These are phyloP conservation scores for Pteropus rufus DNA, from an alignment of 2,797 vertebrate genomes.

Conservation along the genomic window DNA sequence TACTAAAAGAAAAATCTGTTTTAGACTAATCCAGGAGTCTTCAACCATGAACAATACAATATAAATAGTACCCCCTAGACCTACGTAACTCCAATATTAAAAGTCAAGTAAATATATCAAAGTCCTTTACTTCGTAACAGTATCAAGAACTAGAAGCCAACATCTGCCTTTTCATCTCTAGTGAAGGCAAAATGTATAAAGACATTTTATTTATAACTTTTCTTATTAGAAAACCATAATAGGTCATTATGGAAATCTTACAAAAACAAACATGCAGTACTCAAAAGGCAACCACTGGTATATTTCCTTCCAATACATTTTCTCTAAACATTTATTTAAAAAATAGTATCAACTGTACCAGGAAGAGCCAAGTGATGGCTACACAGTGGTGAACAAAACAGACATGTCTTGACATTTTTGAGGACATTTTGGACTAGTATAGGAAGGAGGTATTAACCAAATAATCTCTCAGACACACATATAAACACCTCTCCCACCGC, in stretches of 20 bases:
- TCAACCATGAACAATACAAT: not conserved
- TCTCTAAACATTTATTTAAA: constrained; percentile 33
- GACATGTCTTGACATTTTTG: not conserved
- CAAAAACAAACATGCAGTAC: not conserved
- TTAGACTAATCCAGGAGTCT: not conserved
- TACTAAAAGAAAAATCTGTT: not conserved
- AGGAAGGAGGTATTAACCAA: not conserved
- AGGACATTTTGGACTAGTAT: not conserved
- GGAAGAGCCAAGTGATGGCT: not conserved
- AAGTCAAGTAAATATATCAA: not conserved
- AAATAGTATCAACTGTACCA: not conserved
- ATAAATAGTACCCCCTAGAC: not conserved
- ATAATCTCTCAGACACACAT: not conserved
- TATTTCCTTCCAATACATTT: constrained; percentile 21
- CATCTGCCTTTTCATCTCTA: not conserved
- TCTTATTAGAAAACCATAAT: not conserved
- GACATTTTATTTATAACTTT: not conserved
- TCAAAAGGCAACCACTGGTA: not conserved
- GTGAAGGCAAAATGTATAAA: constrained; percentile 6
- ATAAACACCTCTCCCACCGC: not conserved
- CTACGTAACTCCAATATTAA: not conserved
- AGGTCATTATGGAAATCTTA: not conserved
- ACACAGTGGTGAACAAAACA: not conserved
- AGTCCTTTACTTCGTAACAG: not conserved
- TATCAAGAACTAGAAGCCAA: not conserved